phyloP scores from a whole-genome alignment of 2,113 vertebrate genomes.

The Polyodon spathula region DNA sequence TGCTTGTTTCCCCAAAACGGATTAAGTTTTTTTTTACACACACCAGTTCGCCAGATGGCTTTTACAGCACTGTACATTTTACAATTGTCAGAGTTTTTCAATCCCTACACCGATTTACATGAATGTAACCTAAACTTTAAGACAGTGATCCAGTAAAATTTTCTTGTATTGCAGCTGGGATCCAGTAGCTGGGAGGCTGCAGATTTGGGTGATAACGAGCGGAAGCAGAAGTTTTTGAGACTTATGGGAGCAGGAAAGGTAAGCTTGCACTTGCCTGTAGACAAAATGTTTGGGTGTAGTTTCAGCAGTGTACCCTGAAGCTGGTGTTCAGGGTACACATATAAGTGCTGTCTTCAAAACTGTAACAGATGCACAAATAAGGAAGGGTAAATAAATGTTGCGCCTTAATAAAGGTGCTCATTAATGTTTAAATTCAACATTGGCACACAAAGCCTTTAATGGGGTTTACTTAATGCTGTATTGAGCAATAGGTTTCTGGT shows the following conservation, averaged over 20 bases:
- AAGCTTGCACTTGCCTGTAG: slow-evolving; percentile 20
- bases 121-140: not conserved
- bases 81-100: not conserved
- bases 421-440: slow-evolving; percentile 25
- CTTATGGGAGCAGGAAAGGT: slow-evolving; percentile 71
- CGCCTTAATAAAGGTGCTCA: slow-evolving; percentile 23
- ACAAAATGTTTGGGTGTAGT: not conserved
- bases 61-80: not conserved
- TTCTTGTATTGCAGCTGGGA: slow-evolving; percentile 48
- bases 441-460: slow-evolving; percentile 19
- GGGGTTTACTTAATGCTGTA: slow-evolving; percentile 19
- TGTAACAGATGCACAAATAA: not conserved
- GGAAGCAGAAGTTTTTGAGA: slow-evolving; percentile 68
- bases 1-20: not conserved
- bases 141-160: not conserved
- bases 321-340: not conserved
- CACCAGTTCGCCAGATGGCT: no score
- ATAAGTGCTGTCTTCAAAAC: not conserved
- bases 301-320: not conserved
- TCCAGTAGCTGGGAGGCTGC: slow-evolving; percentile 75
- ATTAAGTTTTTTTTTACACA: slow-evolving; percentile 15
- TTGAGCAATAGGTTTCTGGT: slow-evolving; percentile 21
- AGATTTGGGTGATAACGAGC: slow-evolving; percentile 68
- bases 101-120: not conserved
- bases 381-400: slow-evolving; percentile 11